phyloP scores from a whole-genome alignment of 2,888 invertebrate species.

The Chymomyza procnemis region DNA sequence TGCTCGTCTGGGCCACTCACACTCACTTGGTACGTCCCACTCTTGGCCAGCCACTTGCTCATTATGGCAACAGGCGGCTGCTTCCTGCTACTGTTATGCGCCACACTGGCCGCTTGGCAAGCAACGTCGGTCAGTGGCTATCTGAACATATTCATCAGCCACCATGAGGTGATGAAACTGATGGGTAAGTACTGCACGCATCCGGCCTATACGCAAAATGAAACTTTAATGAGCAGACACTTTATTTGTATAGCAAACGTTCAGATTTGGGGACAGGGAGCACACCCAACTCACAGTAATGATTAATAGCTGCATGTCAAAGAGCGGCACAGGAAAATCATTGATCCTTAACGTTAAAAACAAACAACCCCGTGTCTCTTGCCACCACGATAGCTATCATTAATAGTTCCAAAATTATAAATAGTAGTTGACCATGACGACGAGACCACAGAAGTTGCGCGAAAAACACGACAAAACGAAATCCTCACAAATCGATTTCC shows the following conservation, averaged over 20 bases:
- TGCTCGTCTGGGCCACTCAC: constrained; percentile 13
- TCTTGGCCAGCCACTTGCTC: constrained; percentile 59
- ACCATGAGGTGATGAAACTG: constrained; percentile 88
- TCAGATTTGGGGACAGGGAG: constrained; percentile 1
- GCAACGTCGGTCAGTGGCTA: constrained; percentile 82
- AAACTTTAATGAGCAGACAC: constrained; percentile 18
- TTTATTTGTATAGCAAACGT: constrained; percentile 38
- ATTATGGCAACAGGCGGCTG: constrained; percentile 75
- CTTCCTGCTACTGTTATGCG: constrained; percentile 48
- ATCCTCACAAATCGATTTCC: constrained; percentile 71
- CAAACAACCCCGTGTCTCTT: constrained; percentile 36
- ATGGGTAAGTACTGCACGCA: constrained; percentile 82
- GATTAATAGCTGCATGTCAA: constrained; percentile 61
- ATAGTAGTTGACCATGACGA: constrained; percentile 69
- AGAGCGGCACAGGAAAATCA: constrained; percentile 63
- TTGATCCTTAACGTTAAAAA: constrained; percentile 54
- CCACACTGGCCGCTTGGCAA: constrained; percentile 68
- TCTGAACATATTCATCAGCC: constrained; percentile 89
- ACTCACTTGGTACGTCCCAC: constrained; percentile 13
- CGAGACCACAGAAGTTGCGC: constrained; percentile 41
- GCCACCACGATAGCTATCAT: constrained; percentile 42
- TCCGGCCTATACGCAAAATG: constrained; percentile 24
- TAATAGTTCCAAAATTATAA: constrained; percentile 70
- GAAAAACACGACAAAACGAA: constrained; percentile 64
- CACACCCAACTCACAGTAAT: constrained; percentile 29